Base-by-base conservation (phyloP, 2,113 vertebrate genomes). In the Oryzias celebensis region DNA sequence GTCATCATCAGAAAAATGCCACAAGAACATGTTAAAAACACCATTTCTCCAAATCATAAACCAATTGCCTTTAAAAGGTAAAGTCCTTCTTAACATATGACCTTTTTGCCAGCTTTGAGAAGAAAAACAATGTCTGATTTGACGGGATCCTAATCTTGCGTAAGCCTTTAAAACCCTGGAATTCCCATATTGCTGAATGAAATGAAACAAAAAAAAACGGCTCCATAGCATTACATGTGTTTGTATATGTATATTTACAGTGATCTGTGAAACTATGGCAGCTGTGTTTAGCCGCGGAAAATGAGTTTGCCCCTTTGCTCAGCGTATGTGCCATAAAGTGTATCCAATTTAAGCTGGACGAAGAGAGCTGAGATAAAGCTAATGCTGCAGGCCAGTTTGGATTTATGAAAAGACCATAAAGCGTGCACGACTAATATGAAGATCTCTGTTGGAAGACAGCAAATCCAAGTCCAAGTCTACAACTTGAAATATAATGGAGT, bases 241-340 rank as follows among this genome's bases (percentile, higher is more conserved):
- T 53, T 36, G 15, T 63, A 58, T 22, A 14, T 52, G 28, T 68
- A 56, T 36, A 17, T 63, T 84, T 65, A 58, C 41, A 10, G 49
- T 14, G 31, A 4, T 0, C 13, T 18, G 65, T 36, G 24, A 63
- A 63, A 53, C 62, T 1, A 41, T 22, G 8, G 16, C 24, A 7
- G 43, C 8, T 28, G 59, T 28, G 43, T 66, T 70, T 28, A 68
- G 52, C 70, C 17, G 52, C 41, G 7, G 67, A 62, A 73, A 81
- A 86, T 80, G 3, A 65, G 73, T 76, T 78, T 83, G 73, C 49
- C 78, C 64, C 72, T 16, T 45, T 74, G 65, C 62, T 78, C 67
- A 56, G 18, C 60, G 26, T 67, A 58, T 31, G 52, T 49, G 54
- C 68, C n/a, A 36, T 58, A 47, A 64, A 58, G 51, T 56, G 51